phyloP scores from a whole-genome alignment of 2,888 invertebrate species.

The Polietes domitor region DNA sequence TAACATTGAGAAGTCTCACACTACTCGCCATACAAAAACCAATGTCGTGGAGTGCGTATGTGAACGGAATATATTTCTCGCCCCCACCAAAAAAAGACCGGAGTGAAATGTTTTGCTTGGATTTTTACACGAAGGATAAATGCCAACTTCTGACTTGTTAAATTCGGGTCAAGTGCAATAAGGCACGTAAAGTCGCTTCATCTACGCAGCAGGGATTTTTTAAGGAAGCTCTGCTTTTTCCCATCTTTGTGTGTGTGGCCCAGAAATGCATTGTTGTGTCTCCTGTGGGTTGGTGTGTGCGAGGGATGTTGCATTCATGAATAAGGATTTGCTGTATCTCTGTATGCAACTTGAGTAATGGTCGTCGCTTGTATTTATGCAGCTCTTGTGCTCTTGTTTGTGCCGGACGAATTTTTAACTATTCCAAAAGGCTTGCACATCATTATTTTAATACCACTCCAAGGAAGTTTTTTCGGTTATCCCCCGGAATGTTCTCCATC shows the following conservation, averaged over 20 bases:
- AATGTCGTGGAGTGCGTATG: too few species aligned
- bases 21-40: too few species aligned
- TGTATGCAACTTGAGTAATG: background rate
- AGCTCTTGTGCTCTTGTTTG: too few species aligned
- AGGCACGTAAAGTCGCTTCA: constrained; percentile 1
- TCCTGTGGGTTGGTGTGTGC: background rate
- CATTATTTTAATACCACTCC: constrained; percentile 54
- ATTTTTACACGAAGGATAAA: background rate
- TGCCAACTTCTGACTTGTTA: constrained; percentile 20
- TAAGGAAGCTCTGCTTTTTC: background rate
- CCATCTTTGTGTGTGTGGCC: too few species aligned
- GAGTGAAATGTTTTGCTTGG: background rate
- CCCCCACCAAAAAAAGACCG: too few species aligned
- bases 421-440: constrained; percentile 47
- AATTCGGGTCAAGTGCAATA: constrained; percentile 26
- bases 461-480: constrained; percentile 42
- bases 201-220: background rate
- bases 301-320: background rate
- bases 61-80: too few species aligned
- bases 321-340: constrained; percentile 6
- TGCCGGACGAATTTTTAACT: constrained; percentile 43
- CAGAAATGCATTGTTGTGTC: background rate
- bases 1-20: too few species aligned
- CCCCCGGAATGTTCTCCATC: constrained; percentile 1
- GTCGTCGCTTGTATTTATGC: background rate